Percentiles rank a stretch among this genome's conserved stretches.
These are phyloP conservation scores for Drosophila novamexicana DNA, from an alignment of 1,140 invertebrate genomes.

Conservation along the genomic window DNA sequence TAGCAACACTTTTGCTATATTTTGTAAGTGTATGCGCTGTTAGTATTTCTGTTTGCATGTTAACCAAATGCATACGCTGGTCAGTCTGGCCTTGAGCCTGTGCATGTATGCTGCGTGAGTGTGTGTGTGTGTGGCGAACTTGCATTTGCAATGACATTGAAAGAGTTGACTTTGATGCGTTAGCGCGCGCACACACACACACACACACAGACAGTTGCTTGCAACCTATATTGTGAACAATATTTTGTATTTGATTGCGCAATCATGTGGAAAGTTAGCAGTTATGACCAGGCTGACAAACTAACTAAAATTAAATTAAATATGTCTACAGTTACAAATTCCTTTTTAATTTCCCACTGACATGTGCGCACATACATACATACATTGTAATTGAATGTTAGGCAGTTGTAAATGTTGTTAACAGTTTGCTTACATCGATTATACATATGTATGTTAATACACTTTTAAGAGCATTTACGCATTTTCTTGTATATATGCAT, in stretches of 20 bases:
- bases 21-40: slow-evolving; percentile 1
- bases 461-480: not conserved
- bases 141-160: slow-evolving; percentile 76
- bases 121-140: slow-evolving; percentile 31
- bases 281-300: not conserved
- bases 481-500: not conserved
- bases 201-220: not conserved
- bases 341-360: not conserved
- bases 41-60: slow-evolving; percentile 16
- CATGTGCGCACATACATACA: not conserved
- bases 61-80: slow-evolving; percentile 51
- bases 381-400: not conserved
- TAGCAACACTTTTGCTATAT: slow-evolving; percentile 8
- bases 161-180: slow-evolving; percentile 60
- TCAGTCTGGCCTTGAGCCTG: slow-evolving; percentile 68
- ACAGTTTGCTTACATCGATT: no score
- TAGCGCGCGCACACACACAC: slow-evolving; percentile 5
- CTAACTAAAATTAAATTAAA: not conserved
- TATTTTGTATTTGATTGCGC: slow-evolving; percentile 50
- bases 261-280: slow-evolving; percentile 42
- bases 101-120: slow-evolving; percentile 10
- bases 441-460: no score
- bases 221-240: not conserved
- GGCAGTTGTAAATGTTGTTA: not conserved
- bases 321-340: not conserved